Percentiles rank a stretch among this genome's conserved stretches.
These are phyloP conservation scores for Eugnorisma glareosa DNA, from an alignment of 2,888 invertebrate species.

Conservation along the genomic window DNA sequence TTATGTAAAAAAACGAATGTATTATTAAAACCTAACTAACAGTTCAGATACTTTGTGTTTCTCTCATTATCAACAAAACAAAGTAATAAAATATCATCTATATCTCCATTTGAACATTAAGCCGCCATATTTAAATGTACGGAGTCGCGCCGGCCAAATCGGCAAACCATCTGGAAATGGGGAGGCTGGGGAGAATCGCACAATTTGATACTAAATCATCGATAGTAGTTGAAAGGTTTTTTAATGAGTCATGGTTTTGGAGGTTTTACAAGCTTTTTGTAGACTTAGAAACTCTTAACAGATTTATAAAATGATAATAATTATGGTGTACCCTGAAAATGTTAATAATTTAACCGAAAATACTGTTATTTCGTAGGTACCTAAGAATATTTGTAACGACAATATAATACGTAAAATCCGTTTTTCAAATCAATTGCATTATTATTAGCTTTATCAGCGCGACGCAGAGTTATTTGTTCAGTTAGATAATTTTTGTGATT, in stretches of 20 bases:
- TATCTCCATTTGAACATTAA: slow-evolving; percentile 68
- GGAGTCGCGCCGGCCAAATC: slow-evolving; percentile 69
- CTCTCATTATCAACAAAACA: slow-evolving; percentile 50
- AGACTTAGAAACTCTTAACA: neutral
- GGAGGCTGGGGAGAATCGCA: slow-evolving; percentile 71
- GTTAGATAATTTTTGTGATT: slow-evolving; percentile 54
- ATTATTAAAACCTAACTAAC: neutral
- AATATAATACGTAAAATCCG: neutral
- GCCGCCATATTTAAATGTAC: slow-evolving; percentile 80
- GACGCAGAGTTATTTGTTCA: slow-evolving; percentile 48
- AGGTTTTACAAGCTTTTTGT: slow-evolving; percentile 16
- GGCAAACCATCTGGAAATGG: slow-evolving; percentile 84
- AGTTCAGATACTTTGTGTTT: slow-evolving; percentile 28
- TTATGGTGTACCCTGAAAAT: neutral
- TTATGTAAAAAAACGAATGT: neutral
- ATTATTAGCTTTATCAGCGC: slow-evolving; percentile 50
- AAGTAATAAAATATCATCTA: slow-evolving; percentile 57
- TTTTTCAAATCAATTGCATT: slow-evolving; percentile 48
- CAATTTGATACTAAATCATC: slow-evolving; percentile 80
- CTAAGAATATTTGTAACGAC: neutral
- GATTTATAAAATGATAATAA: neutral
- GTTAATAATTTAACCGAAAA: neutral
- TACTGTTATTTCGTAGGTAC: neutral
- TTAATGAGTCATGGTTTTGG: slow-evolving; percentile 36
- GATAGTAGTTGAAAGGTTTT: slow-evolving; percentile 65